Conservation (phyloP, 1,140 invertebrate species). For the Tetramorium alpestre region DNA sequence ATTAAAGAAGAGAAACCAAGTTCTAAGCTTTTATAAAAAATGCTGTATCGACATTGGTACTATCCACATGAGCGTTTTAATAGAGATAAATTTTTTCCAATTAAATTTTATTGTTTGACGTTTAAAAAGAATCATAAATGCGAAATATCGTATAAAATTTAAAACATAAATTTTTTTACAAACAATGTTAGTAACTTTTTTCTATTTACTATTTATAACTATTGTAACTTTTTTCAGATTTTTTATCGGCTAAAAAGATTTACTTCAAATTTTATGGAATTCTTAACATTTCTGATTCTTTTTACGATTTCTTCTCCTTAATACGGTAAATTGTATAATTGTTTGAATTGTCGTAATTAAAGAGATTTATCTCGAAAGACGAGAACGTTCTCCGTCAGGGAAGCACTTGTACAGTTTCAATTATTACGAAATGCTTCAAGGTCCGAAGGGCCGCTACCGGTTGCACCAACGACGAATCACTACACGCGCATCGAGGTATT, state of each 20-base stretch:
- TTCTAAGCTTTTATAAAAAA: not conserved
- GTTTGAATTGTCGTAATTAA: conserved; percentile 17
- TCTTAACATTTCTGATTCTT: not conserved
- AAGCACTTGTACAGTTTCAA: conserved; percentile 33
- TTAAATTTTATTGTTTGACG: not conserved
- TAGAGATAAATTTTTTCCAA: not conserved
- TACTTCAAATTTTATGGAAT: not conserved
- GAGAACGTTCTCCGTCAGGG: conserved; percentile 10
- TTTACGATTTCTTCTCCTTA: not conserved
- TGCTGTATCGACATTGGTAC: not conserved
- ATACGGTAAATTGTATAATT: conserved; percentile 17
- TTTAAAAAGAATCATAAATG: not conserved
- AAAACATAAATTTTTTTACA: too few relatives aligned
- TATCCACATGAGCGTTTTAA: not conserved
- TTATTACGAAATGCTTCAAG: conserved; percentile 61
- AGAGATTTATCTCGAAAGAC: conserved; percentile 1
- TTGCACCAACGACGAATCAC: conserved; percentile 42
- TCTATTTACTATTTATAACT: too few relatives aligned
- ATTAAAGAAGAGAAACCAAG: not conserved
- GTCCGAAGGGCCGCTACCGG: conserved; percentile 48
- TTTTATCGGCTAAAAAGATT: not conserved
- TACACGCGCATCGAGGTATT: conserved; percentile 47
- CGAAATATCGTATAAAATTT: not conserved
- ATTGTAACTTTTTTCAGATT: too few relatives aligned
- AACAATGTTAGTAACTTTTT: too few relatives aligned